Evolutionary conservation across 1,140 invertebrate genomes (phyloP).

Genomic region (Anoplolepis gracilipes): DNA sequence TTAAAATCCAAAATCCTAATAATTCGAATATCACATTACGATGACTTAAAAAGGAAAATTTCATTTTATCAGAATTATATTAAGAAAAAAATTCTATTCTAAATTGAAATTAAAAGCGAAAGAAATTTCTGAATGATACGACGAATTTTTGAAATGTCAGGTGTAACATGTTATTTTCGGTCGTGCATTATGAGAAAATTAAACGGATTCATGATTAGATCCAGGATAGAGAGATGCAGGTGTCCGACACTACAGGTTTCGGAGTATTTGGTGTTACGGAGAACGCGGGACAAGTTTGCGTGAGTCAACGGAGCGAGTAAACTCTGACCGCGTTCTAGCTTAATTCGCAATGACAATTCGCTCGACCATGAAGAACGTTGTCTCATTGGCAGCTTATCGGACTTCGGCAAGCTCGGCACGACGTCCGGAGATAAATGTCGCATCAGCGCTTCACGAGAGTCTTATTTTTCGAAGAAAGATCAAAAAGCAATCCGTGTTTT

Average conservation of each 20-base stretch:
- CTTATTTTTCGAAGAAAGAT: not conserved
- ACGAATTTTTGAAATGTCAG: not conserved
- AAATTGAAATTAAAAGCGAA: not conserved
- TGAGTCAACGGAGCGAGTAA: slow-evolving; percentile 41
- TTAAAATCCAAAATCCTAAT: not conserved
- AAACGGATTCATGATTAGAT: slow-evolving; percentile 21
- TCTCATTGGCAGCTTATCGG: slow-evolving; percentile 63
- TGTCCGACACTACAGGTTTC: slow-evolving; percentile 42
- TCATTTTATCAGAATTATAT: not conserved
- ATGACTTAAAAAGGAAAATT: not conserved
- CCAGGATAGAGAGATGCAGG: not conserved
- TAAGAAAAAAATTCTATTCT: not conserved
- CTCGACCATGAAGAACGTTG: slow-evolving; percentile 68
- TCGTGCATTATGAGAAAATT: slow-evolving; percentile 8
- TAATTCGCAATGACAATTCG: slow-evolving; percentile 58
- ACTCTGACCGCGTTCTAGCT: slow-evolving; percentile 49
- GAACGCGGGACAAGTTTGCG: slow-evolving; percentile 39
- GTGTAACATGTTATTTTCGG: not conserved
- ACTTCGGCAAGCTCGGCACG: slow-evolving; percentile 27
- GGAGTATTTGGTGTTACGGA: slow-evolving; percentile 36
- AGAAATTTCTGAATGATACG: not conserved
- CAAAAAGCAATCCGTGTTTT: not conserved
- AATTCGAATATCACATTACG: not conserved
- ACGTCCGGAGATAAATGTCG: slow-evolving; percentile 33
- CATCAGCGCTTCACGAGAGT: not conserved